Evolutionary conservation across 1,140 invertebrate species (phyloP), one percentile per base, ranked within the genome.

Genomic region (Formica selysi): DNA sequence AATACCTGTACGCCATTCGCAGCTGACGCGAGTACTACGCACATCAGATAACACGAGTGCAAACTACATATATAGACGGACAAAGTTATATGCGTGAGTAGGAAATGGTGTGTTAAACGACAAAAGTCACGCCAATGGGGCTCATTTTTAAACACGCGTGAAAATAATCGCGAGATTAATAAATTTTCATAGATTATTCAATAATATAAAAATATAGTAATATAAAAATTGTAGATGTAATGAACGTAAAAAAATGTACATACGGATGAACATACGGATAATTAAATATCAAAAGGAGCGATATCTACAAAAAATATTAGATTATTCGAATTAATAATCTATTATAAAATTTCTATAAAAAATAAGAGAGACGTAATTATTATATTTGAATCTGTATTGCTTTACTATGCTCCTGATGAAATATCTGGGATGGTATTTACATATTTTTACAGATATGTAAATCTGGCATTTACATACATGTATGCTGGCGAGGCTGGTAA

Each of bases 401-500:
- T 65, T n/a, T 36, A 29, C 26, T 1, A 29, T 11, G 26, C 7
- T 32, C 19, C 5, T 44, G 8, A 61, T 26, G 44, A 32, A 11
- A 22, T 62, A 7, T 54, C 8, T 26, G 3, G 3, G 26, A 29
- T 29, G 26, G 1, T 29, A 29, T 29, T 29, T 29, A 29, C 26
- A 29, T 29, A 29, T 0, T 29, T 29, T 29, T 29, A 29, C 26
- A 29, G 26, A 29, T 29, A 29, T 29, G 26, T 29, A 29, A 29
- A 29, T 29, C 26, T 29, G 26, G 7, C 19, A 36, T 65, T 22
- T 22, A 59, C 5, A 54, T 94, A 97, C 96, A 95, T 96, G 96
- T 87, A 96, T 96, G 88, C 96, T 96, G 26, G 96, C 96, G 62
- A 97, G 93, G 76, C 96, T 97, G 16, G 96, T 97, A 87, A 96